Evolutionary conservation across 1,140 invertebrate genomes (phyloP).

Genomic region (Chironomus striatipennis): DNA sequence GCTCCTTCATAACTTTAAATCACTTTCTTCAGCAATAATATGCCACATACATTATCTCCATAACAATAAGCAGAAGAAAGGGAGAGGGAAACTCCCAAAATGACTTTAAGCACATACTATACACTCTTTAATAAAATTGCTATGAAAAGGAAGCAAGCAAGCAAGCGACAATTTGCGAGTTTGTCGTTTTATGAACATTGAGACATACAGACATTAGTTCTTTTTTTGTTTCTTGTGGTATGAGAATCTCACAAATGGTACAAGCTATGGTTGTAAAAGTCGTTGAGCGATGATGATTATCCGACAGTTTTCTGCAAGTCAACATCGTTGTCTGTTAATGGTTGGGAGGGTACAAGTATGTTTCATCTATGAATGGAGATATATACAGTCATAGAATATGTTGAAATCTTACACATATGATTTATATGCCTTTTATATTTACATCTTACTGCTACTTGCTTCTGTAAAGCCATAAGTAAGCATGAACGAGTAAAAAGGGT

Average conservation of each 20-base stretch:
- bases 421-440: slow-evolving; percentile 19
- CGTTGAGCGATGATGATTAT: not conserved
- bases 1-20: slow-evolving; percentile 2
- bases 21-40: not conserved
- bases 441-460: not conserved
- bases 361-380: not conserved
- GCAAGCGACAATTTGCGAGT: not conserved
- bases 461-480: too few species aligned
- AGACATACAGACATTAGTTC: not conserved
- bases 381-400: slow-evolving; percentile 8
- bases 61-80: too few species aligned
- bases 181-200: not conserved
- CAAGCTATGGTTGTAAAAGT: too few species aligned
- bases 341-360: not conserved
- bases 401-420: slow-evolving; percentile 13
- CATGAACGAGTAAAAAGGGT: too few species aligned
- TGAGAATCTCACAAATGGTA: too few species aligned
- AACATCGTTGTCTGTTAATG: not conserved
- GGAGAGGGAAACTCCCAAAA: too few species aligned
- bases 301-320: not conserved
- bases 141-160: not conserved
- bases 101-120: too few species aligned
- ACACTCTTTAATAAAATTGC: too few species aligned
- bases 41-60: too few species aligned
- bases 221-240: too few species aligned